Conservation (phyloP, 2,888 invertebrate genomes). For the Perizoma affinitatum region DNA sequence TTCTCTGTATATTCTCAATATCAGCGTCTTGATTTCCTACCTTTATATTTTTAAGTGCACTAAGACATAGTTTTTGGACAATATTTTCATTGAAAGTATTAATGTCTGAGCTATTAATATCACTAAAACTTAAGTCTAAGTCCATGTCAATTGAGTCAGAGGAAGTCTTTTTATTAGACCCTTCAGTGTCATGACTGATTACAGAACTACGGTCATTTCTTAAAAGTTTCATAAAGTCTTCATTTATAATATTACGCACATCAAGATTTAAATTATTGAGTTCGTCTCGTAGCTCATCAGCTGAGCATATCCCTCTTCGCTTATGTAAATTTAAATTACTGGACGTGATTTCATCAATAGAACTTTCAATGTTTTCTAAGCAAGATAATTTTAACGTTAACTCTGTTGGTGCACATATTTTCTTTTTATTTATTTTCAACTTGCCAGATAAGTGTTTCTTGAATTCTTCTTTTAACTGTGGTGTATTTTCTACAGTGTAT, state of each 20-base stretch:
- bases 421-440: constrained; percentile 60
- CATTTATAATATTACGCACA: constrained; percentile 62
- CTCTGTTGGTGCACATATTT: constrained; percentile 79
- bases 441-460: constrained; percentile 43
- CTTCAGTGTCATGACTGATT: constrained; percentile 76
- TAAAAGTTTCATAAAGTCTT: constrained; percentile 67
- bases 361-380: constrained; percentile 71
- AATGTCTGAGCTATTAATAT: constrained; percentile 82
- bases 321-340: constrained; percentile 77
- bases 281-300: constrained; percentile 77
- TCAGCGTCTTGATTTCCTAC: constrained; percentile 82
- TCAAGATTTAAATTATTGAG: constrained; percentile 66
- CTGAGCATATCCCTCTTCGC: constrained; percentile 83
- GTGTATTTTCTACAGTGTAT: constrained; percentile 78
- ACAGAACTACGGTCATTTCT: constrained; percentile 71
- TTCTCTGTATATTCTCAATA: constrained; percentile 81
- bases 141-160: constrained; percentile 82
- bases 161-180: constrained; percentile 79
- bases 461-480: constrained; percentile 60
- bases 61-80: constrained; percentile 79
- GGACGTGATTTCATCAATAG: constrained; percentile 75
- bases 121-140: constrained; percentile 81
- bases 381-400: constrained; percentile 73
- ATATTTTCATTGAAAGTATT: constrained; percentile 83
- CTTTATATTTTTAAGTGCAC: constrained; percentile 81